Base-by-base conservation (phyloP, 2,888 invertebrate genomes). In the Flabesymbios commensalis region DNA sequence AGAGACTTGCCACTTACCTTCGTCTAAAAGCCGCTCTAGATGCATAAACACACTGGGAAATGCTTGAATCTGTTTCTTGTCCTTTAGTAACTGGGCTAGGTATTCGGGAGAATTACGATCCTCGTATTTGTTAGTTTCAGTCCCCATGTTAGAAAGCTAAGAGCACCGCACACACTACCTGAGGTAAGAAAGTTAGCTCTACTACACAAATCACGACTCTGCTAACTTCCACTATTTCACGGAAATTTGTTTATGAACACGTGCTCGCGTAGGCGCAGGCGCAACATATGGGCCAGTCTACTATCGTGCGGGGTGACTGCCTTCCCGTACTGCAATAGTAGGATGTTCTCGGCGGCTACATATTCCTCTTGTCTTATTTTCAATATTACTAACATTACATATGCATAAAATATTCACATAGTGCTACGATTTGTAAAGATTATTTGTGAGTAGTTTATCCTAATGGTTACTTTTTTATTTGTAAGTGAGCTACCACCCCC, bases 31-130 rank as follows among this genome's bases (percentile, higher is more conserved):
- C 85, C 98, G 90, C 87, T 99, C 98, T 85, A 97, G 90, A 88
- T 99, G 98, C 87, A 94, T 90, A 88, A 99, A 99, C 85, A 98
- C 94, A 88, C 96, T 97, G 78, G 98, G 98, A 87, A 99, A 96
- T 84, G 97, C 97, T 83, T 95, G 94, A 85, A 99, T 89, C 88
- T 98, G 97, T 88, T 98, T 98, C 88, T 97, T 94, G 89, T 99
- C 99, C 89, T 99, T 99, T 85, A 99, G 89, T 87, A 99, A 90
- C 88, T 99, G 98, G 85, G 98, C 96, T 88, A 99, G 89, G 88
- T 99, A 99, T 3, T 64, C 64, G 7, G 60, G 57, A 24, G 49
- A 57, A n/a, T n/a, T n/a, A n/a, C n/a, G n/a, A n/a, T n/a, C n/a
- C n/a, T n/a, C n/a, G 48, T 43, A 26, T 43, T 31, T 49, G 31